Conservation (phyloP, 2,797 vertebrate species). For the Myotis myotis region DNA sequence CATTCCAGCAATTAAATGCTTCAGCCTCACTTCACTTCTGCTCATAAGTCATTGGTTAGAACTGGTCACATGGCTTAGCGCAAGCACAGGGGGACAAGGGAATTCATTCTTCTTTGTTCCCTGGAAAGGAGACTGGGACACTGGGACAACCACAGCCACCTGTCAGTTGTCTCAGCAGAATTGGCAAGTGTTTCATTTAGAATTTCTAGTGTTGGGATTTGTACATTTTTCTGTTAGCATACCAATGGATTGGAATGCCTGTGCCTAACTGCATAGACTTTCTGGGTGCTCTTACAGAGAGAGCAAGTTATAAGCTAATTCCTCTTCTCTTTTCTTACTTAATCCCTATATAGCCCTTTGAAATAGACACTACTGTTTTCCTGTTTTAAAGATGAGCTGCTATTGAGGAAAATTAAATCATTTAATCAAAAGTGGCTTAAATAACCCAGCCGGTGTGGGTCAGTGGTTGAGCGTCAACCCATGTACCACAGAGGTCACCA, state of each 20-base stretch:
- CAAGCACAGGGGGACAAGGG: background rate
- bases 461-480: no score
- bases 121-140: background rate
- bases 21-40: background rate
- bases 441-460: background rate
- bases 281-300: background rate
- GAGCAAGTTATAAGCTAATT: background rate
- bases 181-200: background rate
- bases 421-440: conserved; percentile 10
- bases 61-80: background rate
- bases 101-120: background rate
- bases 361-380: background rate
- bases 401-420: conserved; percentile 11
- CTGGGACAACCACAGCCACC: background rate
- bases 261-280: background rate
- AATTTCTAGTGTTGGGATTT: background rate
- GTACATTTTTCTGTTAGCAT: background rate
- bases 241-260: background rate
- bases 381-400: background rate
- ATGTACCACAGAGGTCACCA: no score
- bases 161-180: background rate
- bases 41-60: background rate
- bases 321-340: background rate
- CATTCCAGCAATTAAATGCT: background rate
- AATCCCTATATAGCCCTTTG: background rate